Percentiles rank a stretch among this genome's conserved stretches.
These are phyloP conservation scores for Petrocephalus sullivani DNA, from an alignment of 2,797 vertebrate species.

Conservation along the genomic window DNA sequence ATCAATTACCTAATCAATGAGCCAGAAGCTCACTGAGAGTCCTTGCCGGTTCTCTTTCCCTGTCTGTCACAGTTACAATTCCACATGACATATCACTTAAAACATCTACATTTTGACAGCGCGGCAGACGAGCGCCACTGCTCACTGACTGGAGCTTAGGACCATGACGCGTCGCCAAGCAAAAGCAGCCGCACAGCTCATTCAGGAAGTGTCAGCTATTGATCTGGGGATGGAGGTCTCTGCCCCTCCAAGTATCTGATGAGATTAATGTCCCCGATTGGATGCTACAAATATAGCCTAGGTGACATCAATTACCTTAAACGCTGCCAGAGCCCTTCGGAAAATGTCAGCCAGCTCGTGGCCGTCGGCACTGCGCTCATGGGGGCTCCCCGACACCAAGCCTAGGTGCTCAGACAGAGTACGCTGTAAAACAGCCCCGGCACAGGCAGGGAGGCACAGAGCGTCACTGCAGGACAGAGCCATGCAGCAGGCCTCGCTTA, in stretches of 20 bases:
- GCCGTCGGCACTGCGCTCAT: neutral
- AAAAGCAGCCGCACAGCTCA: neutral
- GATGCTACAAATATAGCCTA: constrained; percentile 1
- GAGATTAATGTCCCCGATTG: neutral
- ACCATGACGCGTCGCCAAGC: neutral
- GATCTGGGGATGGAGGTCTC: neutral
- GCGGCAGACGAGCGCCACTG: neutral
- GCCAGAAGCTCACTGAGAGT: neutral
- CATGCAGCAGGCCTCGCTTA: neutral
- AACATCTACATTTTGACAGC: neutral
- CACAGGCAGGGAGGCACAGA: neutral
- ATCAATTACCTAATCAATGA: neutral
- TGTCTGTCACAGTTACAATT: neutral
- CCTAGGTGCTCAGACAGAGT: neutral
- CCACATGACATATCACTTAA: neutral
- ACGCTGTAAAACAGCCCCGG: neutral
- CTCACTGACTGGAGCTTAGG: neutral
- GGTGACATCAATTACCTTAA: constrained; percentile 12
- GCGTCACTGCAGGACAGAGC: neutral
- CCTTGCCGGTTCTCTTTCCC: neutral
- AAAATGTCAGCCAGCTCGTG: constrained; percentile 9
- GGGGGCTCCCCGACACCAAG: neutral
- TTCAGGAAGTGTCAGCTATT: neutral
- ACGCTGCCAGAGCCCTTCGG: constrained; percentile 7
- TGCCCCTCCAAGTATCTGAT: neutral